Conservation (phyloP, 1,140 invertebrate genomes). For the Dendroctonus valens region DNA sequence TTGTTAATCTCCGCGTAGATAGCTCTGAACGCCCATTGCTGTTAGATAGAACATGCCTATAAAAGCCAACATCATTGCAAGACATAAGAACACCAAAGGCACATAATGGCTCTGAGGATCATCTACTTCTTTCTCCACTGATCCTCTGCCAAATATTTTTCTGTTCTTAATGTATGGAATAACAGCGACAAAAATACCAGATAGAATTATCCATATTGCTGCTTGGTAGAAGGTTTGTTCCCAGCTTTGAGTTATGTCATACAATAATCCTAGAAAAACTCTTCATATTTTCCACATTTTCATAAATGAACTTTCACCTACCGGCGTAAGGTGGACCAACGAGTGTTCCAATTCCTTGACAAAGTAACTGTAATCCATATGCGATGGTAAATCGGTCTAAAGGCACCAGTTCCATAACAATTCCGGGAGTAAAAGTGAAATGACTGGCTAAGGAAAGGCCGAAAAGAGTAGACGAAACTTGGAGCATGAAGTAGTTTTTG, state of each 20-base stretch:
- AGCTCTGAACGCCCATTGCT: slow-evolving; percentile 1
- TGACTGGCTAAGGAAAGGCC: slow-evolving; percentile 83
- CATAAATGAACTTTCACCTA: slow-evolving; percentile 25
- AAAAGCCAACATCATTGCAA: slow-evolving; percentile 14
- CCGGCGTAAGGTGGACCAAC: slow-evolving; percentile 59
- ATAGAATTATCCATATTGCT: slow-evolving; percentile 73
- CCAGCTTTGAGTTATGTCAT: slow-evolving; percentile 68
- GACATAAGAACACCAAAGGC: slow-evolving; percentile 9
- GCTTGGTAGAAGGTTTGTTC: slow-evolving; percentile 73
- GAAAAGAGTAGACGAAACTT: slow-evolving; percentile 64
- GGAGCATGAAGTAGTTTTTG: slow-evolving; percentile 60
- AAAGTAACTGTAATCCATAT: slow-evolving; percentile 82
- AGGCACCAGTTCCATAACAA: slow-evolving; percentile 77
- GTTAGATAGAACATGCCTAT: slow-evolving; percentile 27
- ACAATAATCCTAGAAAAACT: slow-evolving; percentile 60
- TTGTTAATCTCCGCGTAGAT: background rate
- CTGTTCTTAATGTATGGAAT: slow-evolving; percentile 66
- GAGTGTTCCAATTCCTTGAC: slow-evolving; percentile 73
- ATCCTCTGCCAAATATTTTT: slow-evolving; percentile 62
- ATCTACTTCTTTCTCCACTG: slow-evolving; percentile 54
- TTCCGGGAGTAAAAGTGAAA: slow-evolving; percentile 85
- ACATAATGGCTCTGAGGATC: slow-evolving; percentile 10
- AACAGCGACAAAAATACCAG: slow-evolving; percentile 69
- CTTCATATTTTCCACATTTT: background rate
- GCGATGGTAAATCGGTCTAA: slow-evolving; percentile 81